Conservation (phyloP, 2,797 vertebrate genomes). For the Knipowitschia caucasica region DNA sequence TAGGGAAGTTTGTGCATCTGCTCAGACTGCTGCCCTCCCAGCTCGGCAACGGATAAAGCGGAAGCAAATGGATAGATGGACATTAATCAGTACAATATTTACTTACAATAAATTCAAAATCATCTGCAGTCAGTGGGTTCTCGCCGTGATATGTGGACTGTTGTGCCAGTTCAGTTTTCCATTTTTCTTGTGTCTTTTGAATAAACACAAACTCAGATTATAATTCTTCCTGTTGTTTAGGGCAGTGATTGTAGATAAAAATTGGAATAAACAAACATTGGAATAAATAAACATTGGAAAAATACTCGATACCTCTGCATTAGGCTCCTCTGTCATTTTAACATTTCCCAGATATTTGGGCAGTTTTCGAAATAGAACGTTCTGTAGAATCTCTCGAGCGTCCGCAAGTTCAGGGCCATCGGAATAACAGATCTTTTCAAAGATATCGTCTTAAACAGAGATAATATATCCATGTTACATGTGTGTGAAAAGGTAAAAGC, state of each 20-base stretch:
- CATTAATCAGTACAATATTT: not conserved
- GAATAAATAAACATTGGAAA: not conserved
- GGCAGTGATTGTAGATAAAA: not conserved
- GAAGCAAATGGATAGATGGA: too few relatives aligned
- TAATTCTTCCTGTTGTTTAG: not conserved
- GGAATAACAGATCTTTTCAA: conserved; percentile 82
- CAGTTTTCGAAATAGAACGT: conserved; percentile 73
- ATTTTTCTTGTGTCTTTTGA: not conserved
- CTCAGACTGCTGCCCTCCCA: too few relatives aligned
- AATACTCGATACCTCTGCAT: conserved; percentile 57
- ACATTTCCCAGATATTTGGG: conserved; percentile 83
- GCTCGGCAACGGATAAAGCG: too few relatives aligned
- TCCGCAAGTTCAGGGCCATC: conserved; percentile 55
- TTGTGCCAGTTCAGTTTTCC: conserved; percentile 47
- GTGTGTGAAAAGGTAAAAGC: not conserved
- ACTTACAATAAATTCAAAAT: conserved; percentile 80
- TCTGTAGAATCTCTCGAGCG: conserved; percentile 73
- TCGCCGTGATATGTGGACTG: conserved; percentile 51
- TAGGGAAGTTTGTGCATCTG: too few relatives aligned
- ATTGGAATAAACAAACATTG: too few relatives aligned
- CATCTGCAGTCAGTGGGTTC: conserved; percentile 48
- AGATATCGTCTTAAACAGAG: conserved; percentile 75
- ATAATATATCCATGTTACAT: not conserved
- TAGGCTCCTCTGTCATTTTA: conserved; percentile 34
- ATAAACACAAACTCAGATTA: not conserved